Evolutionary conservation across 1,140 invertebrate genomes (phyloP).

Genomic region (Saccostrea cuccullata): DNA sequence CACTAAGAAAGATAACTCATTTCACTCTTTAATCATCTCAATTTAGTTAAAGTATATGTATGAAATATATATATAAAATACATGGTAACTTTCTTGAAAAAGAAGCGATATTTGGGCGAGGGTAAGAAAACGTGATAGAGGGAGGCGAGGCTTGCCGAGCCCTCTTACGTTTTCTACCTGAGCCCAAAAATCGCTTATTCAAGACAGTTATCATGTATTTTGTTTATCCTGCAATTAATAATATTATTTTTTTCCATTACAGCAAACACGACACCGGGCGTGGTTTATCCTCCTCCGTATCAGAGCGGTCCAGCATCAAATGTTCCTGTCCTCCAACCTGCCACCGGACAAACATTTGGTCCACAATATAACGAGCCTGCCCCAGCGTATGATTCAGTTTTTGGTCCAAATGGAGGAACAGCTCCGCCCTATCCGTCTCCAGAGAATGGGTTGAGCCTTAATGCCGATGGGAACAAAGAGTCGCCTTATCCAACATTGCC

Average conservation of each 20-base stretch:
- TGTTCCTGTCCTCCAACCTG: not conserved
- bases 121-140: too few relatives aligned
- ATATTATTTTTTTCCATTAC: not conserved
- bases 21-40: not conserved
- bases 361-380: not conserved
- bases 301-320: not conserved
- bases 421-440: not conserved
- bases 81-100: too few relatives aligned
- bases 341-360: not conserved
- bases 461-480: not conserved
- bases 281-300: not conserved
- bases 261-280: not conserved
- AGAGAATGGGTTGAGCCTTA: not conserved
- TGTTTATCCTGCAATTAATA: too few relatives aligned
- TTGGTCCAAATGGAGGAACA: not conserved
- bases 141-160: too few relatives aligned
- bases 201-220: too few relatives aligned
- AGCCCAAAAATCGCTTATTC: too few relatives aligned
- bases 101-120: too few relatives aligned
- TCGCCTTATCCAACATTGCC: not conserved
- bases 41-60: not conserved
- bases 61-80: too few relatives aligned
- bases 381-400: not conserved
- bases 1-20: not conserved
- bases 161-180: too few relatives aligned